Evolutionary conservation across 92 coral and sea anemone species (phyloP).

Genomic region (Anthopleura xanthogrammica): DNA sequence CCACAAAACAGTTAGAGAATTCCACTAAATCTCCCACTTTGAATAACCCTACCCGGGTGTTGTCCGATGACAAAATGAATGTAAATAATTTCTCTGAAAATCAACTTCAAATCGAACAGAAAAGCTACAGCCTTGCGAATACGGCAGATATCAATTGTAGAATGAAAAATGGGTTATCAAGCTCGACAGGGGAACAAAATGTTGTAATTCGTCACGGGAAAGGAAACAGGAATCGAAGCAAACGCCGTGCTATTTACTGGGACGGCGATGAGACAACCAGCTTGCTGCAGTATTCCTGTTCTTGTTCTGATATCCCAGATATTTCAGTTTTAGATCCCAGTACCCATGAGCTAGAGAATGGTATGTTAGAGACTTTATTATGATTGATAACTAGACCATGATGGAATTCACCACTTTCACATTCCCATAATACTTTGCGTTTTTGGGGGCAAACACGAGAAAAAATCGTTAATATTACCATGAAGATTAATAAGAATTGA

Average conservation of each 20-base stretch:
- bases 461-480: too few species aligned
- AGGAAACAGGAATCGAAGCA: constrained; percentile 32
- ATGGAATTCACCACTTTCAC: not conserved
- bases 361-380: constrained; percentile 28
- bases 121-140: constrained; percentile 13
- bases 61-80: constrained; percentile 28
- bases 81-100: not conserved
- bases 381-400: not conserved
- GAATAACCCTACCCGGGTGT: not conserved
- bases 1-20: not conserved
- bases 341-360: constrained; percentile 26
- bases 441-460: too few species aligned
- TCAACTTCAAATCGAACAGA: constrained; percentile 8
- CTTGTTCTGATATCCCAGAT: constrained; percentile 46
- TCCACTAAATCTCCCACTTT: not conserved
- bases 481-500: too few species aligned
- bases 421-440: too few species aligned
- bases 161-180: not conserved
- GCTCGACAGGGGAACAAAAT: not conserved
- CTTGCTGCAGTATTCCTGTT: constrained; percentile 28
- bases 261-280: constrained; percentile 33
- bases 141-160: constrained; percentile 8
- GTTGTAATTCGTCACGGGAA: constrained; percentile 22
- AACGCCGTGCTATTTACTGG: constrained; percentile 43
- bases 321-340: constrained; percentile 7